A percentile compares a stretch with the other conserved stretches of the same genome.
Conservation (phyloP, 2,888 invertebrate genomes). For the Diogma glabrata region DNA sequence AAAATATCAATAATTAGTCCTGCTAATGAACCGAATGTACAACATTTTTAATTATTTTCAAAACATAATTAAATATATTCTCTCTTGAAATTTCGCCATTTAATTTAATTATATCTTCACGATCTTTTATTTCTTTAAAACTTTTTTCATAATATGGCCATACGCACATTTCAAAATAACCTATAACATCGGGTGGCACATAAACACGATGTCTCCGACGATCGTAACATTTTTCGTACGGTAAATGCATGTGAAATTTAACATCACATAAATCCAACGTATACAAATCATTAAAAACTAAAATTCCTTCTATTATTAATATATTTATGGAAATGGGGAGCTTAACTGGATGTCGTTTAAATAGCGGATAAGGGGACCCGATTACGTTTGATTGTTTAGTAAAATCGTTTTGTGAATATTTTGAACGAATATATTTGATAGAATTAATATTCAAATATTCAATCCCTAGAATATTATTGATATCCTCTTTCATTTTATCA, state of each 20-base stretch:
- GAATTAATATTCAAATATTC: background rate
- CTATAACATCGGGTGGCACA: constrained; percentile 73
- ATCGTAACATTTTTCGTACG: constrained; percentile 51
- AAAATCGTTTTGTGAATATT: too few species aligned
- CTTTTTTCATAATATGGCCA: constrained; percentile 76
- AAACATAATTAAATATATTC: constrained; percentile 24
- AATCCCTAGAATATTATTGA: constrained; percentile 35
- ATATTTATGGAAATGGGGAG: constrained; percentile 34
- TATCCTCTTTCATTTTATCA: constrained; percentile 52
- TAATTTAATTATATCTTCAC: constrained; percentile 31
- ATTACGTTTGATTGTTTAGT: too few species aligned
- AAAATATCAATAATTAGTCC: too few species aligned
- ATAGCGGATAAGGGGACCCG: too few species aligned
- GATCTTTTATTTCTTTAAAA: constrained; percentile 35
- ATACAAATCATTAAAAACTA: constrained; percentile 57
- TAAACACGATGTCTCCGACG: constrained; percentile 56
- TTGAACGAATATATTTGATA: background rate
- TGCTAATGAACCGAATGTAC: too few species aligned
- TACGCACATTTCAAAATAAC: constrained; percentile 80
- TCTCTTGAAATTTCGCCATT: constrained; percentile 34
- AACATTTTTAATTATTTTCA: constrained; percentile 15
- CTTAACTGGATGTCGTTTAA: background rate
- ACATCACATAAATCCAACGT: constrained; percentile 53
- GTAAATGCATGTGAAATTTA: constrained; percentile 62
- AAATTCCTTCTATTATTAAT: constrained; percentile 65